A percentile compares a stretch with the other conserved stretches of the same genome.
These are phyloP conservation scores for Catharus minimus DNA, from an alignment of 2,113 vertebrate species.

Conservation along the genomic window DNA sequence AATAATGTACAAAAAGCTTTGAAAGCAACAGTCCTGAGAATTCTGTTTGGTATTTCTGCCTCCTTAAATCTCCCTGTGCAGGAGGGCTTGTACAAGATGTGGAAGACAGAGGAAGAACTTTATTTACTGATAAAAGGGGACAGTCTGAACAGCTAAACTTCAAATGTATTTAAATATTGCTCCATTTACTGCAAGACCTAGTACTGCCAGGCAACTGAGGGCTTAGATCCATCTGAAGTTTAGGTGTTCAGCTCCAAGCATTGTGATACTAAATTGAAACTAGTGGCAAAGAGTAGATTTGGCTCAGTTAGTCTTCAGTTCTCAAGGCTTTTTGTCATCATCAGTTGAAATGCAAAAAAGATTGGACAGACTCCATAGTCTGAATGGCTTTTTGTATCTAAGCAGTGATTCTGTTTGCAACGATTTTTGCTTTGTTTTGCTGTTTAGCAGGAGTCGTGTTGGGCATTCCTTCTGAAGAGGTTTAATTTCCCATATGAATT, in stretches of 20 bases:
- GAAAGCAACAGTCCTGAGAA: not conserved
- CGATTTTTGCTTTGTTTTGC: not conserved
- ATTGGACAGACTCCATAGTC: not conserved
- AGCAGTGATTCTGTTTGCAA: not conserved
- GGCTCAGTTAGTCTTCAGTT: not conserved
- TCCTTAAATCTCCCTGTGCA: not conserved
- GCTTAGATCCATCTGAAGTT: not conserved
- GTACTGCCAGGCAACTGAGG: not conserved
- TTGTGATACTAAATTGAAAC: not conserved
- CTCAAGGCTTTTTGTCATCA: not conserved
- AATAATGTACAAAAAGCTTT: not conserved
- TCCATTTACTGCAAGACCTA: not conserved
- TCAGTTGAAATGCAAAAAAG: not conserved
- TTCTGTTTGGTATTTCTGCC: not conserved
- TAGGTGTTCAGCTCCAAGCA: not conserved
- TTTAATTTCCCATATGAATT: slow-evolving; percentile 11
- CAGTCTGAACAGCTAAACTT: not conserved
- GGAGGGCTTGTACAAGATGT: not conserved
- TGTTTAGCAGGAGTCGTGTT: not conserved
- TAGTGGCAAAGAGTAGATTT: not conserved
- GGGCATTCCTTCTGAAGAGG: not conserved
- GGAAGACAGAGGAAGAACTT: not conserved
- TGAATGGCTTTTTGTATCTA: not conserved
- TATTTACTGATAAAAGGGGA: not conserved
- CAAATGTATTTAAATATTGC: not conserved